Evolutionary conservation across 2,888 invertebrate species (phyloP), one percentile per base, ranked within the genome.

Genomic region (Heliconius hortense): DNA sequence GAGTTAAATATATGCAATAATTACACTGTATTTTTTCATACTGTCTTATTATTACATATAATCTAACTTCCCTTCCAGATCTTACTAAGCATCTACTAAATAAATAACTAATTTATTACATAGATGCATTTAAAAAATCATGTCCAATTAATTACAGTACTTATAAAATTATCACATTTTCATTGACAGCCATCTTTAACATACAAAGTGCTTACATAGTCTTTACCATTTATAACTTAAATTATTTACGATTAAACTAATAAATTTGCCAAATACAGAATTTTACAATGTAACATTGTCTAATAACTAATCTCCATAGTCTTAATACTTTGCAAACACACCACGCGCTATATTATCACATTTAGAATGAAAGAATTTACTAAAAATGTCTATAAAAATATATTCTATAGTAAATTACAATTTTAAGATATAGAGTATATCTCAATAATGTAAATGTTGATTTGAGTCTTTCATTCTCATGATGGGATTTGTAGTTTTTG

Each of bases 81-180:
- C n/a, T 39, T 13, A 13, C n/a, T 13, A 66, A 24, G 13, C 1
- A 66, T 5, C 15, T 24, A 66, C 2, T 39, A 13, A 24, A n/a
- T 64, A 64, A 39, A 24, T 35, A n/a, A 39, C 15, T n/a, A 35
- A n/a, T 35, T 24, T 39, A 13, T n/a, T 5, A 64, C 13, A 66
- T 24, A n/a, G 11, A 39, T 39, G 39, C 15, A 66, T 43, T 48
- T 39, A 26, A 39, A 66, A 18, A 39, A 35, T 15, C 1, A 66
- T 43, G 13, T 13, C 39, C 24, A 66, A 66, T 64, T 21, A 66
- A 66, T 64, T 21, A 35, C 24, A 43, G 24, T 39, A 66, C 66
- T 39, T 43, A 66, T 39, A 66, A 66, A 66, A 43, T 66, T 15
- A 66, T 15, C 39, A 39, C 35, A 21, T 64, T 64, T 66, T 66